Percentiles rank a stretch among this genome's conserved stretches.
phyloP scores from a whole-genome alignment of 2,888 invertebrate genomes.

The Uloborus plumipes region DNA sequence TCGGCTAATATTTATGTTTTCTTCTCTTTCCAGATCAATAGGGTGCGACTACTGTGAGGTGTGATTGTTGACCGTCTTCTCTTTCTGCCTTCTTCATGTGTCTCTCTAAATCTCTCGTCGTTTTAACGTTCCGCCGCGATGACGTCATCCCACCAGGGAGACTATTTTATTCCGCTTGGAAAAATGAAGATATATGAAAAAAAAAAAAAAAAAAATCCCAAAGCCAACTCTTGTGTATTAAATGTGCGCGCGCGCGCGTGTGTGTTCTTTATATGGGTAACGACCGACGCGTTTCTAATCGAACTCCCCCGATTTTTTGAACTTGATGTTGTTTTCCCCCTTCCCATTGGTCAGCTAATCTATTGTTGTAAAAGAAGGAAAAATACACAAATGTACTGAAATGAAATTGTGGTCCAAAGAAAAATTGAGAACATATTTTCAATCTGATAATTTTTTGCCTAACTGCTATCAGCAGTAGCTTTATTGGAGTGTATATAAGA shows the following conservation, averaged over 20 bases:
- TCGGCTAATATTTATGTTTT: background rate
- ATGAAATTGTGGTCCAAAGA: too few species aligned
- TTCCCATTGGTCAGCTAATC: slow-evolving; percentile 48
- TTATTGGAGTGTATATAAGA: too few species aligned
- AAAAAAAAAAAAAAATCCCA: slow-evolving; percentile 37
- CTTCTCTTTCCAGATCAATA: slow-evolving; percentile 51
- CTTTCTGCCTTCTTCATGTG: slow-evolving; percentile 59
- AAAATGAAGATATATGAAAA: slow-evolving; percentile 14
- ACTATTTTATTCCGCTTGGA: slow-evolving; percentile 42
- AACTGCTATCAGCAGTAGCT: too few species aligned
- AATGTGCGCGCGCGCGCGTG: slow-evolving; percentile 37
- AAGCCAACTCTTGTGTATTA: slow-evolving; percentile 44
- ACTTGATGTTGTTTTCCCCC: slow-evolving; percentile 37
- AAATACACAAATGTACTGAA: too few species aligned
- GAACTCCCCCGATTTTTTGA: slow-evolving; percentile 21
- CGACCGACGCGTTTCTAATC: slow-evolving; percentile 13
- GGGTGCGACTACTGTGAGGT: slow-evolving; percentile 58
- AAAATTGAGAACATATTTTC: too few species aligned
- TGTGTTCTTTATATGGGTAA: slow-evolving; percentile 30
- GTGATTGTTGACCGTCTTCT: slow-evolving; percentile 46
- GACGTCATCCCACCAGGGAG: slow-evolving; percentile 55
- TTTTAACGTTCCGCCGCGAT: slow-evolving; percentile 36
- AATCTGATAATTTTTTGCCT: too few species aligned
- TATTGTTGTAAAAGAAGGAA: background rate
- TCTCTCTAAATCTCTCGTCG: slow-evolving; percentile 50